phyloP scores from a whole-genome alignment of 2,888 invertebrate species.

The Drosophila birchii region DNA sequence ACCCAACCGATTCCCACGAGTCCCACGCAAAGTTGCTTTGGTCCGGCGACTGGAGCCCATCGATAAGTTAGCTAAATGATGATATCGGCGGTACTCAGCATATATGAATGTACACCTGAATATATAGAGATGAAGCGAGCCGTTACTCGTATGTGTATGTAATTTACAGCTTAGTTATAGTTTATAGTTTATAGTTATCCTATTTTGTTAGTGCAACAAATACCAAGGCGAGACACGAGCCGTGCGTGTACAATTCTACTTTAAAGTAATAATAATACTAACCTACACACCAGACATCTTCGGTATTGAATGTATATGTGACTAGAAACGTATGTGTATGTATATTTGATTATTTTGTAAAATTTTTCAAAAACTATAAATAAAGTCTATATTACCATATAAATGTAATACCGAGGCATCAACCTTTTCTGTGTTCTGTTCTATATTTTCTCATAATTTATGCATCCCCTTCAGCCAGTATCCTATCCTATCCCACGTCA shows the following conservation, averaged over 20 bases:
- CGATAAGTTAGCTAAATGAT: conserved; percentile 50
- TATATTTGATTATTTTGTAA: conserved; percentile 84
- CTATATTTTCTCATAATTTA: conserved; percentile 24
- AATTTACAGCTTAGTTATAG: conserved; percentile 61
- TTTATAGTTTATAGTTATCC: conserved; percentile 32
- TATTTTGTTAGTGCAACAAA: conserved; percentile 56
- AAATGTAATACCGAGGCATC: conserved; percentile 62
- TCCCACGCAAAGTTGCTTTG: conserved; percentile 40
- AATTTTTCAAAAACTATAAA: conserved; percentile 83
- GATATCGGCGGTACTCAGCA: conserved; percentile 36
- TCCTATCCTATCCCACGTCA: conserved; percentile 36
- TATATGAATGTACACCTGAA: conserved; percentile 48
- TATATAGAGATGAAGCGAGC: conserved; percentile 35
- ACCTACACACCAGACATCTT: conserved; percentile 68
- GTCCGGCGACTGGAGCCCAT: conserved; percentile 50
- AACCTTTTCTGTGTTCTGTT: conserved; percentile 17
- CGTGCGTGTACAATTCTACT: conserved; percentile 38
- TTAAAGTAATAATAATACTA: conserved; percentile 56
- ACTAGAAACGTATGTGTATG: conserved; percentile 81
- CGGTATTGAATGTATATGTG: conserved; percentile 80
- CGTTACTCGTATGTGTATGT: conserved; percentile 71
- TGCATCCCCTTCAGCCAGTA: conserved; percentile 24
- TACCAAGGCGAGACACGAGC: conserved; percentile 14
- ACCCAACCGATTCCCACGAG: conserved; percentile 5
- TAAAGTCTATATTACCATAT: conserved; percentile 83